Conservation (phyloP, 1,140 invertebrate species). For the Trichomalopsis sarcophagae region DNA sequence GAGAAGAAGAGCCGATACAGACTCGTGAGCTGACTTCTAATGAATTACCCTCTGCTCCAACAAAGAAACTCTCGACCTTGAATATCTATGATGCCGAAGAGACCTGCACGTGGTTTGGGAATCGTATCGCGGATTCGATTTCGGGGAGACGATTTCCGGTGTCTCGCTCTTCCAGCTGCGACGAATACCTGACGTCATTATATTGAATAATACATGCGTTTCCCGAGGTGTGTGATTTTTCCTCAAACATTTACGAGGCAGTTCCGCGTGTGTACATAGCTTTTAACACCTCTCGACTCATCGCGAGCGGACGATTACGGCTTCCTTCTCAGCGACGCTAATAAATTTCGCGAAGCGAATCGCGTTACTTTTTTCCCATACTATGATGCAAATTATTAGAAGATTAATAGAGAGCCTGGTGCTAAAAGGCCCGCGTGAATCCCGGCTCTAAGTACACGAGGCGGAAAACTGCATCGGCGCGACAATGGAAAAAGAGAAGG, state of each 20-base stretch:
- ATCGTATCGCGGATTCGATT: too few species aligned
- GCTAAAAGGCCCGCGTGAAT: not conserved
- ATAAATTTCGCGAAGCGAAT: not conserved
- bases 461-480: not conserved
- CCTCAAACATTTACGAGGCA: not conserved
- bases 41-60: slow-evolving; percentile 33
- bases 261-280: not conserved
- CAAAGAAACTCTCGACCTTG: slow-evolving; percentile 27
- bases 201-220: too few species aligned
- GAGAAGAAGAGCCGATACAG: slow-evolving; percentile 9
- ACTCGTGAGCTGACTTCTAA: not conserved
- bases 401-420: not conserved
- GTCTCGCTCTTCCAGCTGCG: too few species aligned
- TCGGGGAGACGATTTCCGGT: too few species aligned
- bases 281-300: not conserved
- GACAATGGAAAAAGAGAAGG: not conserved
- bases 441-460: too few species aligned
- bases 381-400: not conserved
- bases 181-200: too few species aligned
- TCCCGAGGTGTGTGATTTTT: not conserved
- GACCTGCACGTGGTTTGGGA: too few species aligned
- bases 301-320: not conserved
- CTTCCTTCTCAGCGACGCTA: not conserved
- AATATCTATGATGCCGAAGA: not conserved
- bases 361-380: not conserved